Base-by-base conservation (phyloP, 2,113 vertebrate species). In the Hippocampus zosterae region DNA sequence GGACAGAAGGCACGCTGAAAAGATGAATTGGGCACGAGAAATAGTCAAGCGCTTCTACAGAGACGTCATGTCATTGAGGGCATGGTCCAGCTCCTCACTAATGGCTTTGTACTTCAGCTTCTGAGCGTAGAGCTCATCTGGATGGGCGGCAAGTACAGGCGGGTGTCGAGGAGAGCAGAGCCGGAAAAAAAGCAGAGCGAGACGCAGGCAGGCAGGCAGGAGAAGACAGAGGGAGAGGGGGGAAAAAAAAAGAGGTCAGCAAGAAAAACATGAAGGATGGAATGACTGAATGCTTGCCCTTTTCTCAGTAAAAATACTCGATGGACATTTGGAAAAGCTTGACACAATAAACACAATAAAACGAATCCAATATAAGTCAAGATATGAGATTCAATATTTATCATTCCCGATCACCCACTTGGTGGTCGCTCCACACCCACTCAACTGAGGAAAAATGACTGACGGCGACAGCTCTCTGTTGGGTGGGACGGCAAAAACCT, bases 51-150 rank as follows among this genome's bases (percentile, higher is more conserved):
- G 67, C 61, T 21, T 69, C 93, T 94, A 96, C 88, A 96, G 81
- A 63, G 95, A 97, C 71, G 93, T 96, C 93, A 94, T 94, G 77
- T 96, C 93, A 86, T 94, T 95, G 85, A 98, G 94, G 44, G 95
- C 94, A 89, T 94, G 95, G 92, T 95, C 95, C 70, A 96, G 92
- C 92, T 95, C 94, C 90, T 97, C 92, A 0, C 94, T 97, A 93
- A 95, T 93, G 29, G 95, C 95, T 87, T 95, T 96, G 93, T 95
- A 95, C 91, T 96, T 96, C 83, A 96, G 94, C 92, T 97, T 96
- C 94, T 96, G 94, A 86, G 94, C 91, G 1, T 95, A 96, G 16
- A 97, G 88, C 87, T 96, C 93, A 1, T 98, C 95, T 97, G 86
- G 33, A 85, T 37, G 78, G 80, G 70, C 50, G 73, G 82, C 69